Percentiles rank a stretch among this genome's conserved stretches.
Conservation (phyloP, 2,113 vertebrate genomes). For the Sprattus sprattus region DNA sequence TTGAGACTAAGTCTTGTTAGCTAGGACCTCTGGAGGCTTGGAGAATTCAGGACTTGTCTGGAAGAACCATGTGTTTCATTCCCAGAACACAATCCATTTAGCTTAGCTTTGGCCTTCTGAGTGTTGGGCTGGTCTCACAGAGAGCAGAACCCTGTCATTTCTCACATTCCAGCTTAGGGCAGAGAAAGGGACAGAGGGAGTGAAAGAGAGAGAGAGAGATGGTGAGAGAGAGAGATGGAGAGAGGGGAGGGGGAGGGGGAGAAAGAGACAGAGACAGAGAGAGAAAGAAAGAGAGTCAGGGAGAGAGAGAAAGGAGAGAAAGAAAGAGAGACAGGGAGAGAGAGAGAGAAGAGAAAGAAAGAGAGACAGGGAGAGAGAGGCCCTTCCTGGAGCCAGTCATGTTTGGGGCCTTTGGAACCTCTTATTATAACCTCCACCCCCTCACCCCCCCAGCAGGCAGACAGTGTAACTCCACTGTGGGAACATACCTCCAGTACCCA, state of each 20-base stretch:
- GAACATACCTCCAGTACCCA: background rate
- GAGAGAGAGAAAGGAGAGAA: background rate
- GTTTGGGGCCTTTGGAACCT: background rate
- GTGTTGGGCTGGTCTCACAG: background rate
- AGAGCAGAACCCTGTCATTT: constrained; percentile 32
- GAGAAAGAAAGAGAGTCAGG: background rate
- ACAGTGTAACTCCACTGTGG: too few relatives aligned
- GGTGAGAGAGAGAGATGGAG: background rate
- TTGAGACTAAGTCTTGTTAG: background rate
- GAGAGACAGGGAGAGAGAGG: background rate
- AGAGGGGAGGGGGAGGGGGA: too few relatives aligned
- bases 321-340: constrained; percentile 13
- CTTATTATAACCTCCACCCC: background rate
- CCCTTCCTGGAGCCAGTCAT: background rate
- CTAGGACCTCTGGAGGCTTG: background rate
- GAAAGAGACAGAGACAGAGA: background rate
- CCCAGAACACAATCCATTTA: background rate
- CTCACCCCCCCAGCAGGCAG: too few relatives aligned
- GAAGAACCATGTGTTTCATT: background rate
- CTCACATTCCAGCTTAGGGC: constrained; percentile 34
- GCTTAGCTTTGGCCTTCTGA: background rate
- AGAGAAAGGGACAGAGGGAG: background rate
- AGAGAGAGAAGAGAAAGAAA: background rate
- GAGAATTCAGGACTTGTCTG: background rate
- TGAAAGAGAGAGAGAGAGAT: background rate